A percentile compares a stretch with the other conserved stretches of the same genome.
Evolutionary conservation across 2,797 vertebrate genomes (phyloP).

Genomic region (Phalanger gymnotis): DNA sequence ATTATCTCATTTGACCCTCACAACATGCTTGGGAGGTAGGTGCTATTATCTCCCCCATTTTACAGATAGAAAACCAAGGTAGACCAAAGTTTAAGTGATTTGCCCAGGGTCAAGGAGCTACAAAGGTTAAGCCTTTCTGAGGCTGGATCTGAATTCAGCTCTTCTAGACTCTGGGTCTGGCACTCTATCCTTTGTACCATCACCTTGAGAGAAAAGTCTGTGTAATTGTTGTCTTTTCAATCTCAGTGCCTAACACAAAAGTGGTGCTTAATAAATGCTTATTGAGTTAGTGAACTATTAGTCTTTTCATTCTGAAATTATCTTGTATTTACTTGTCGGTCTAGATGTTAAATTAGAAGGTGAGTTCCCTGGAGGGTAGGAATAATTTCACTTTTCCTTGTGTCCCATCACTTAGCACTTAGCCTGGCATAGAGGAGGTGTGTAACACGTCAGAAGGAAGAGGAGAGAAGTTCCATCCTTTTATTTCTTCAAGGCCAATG

Average conservation of each 20-base stretch:
- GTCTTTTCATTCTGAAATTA: background rate
- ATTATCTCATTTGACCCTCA: background rate
- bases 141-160: background rate
- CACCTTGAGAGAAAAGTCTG: background rate
- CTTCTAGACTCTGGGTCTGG: background rate
- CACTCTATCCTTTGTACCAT: background rate
- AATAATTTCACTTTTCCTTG: background rate
- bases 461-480: background rate
- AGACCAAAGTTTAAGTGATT: background rate
- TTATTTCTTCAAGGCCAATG: background rate
- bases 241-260: constrained; percentile 35
- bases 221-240: constrained; percentile 46
- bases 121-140: background rate
- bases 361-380: background rate
- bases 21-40: background rate
- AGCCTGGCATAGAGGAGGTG: background rate
- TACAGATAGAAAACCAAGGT: background rate
- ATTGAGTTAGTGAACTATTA: background rate
- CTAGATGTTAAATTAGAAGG: background rate
- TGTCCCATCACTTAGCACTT: background rate
- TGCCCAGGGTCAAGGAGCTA: background rate
- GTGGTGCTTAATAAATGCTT: background rate
- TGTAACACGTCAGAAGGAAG: background rate
- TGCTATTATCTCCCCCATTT: background rate
- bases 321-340: background rate